phyloP scores from a whole-genome alignment of 2,888 invertebrate species.

The Ophion obscuratus region DNA sequence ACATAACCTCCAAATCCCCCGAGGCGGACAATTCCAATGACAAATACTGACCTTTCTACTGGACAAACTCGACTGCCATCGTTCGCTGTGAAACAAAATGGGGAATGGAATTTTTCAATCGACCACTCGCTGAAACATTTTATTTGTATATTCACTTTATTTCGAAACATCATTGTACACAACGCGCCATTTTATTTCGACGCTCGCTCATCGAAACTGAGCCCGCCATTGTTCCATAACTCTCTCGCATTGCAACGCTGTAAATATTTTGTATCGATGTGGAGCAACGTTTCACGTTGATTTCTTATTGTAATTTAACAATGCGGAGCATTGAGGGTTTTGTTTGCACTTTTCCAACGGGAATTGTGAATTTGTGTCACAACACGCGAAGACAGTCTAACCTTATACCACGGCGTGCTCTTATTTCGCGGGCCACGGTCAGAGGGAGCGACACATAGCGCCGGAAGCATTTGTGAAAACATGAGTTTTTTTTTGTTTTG shows the following conservation, averaged over 20 bases:
- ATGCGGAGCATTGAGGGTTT: background rate
- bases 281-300: constrained; percentile 1
- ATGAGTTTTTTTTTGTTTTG: background rate
- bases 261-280: background rate
- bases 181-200: constrained; percentile 17
- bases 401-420: too few relatives aligned
- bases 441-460: too few relatives aligned
- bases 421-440: too few relatives aligned
- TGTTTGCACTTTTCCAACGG: background rate
- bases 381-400: too few relatives aligned
- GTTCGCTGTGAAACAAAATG: background rate
- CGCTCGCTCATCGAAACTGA: too few relatives aligned
- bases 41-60: background rate
- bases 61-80: background rate
- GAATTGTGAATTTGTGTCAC: too few relatives aligned
- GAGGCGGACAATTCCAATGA: background rate
- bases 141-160: constrained; percentile 33
- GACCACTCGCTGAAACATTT: background rate
- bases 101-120: background rate
- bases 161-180: constrained; percentile 36
- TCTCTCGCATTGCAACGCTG: too few relatives aligned
- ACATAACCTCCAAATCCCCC: background rate
- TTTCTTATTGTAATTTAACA: constrained; percentile 1
- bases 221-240: too few relatives aligned
- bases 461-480: too few relatives aligned